These are phyloP conservation scores for Mesochorus sp. DNA, from an alignment of 2,888 invertebrate genomes.

Conservation along the genomic window DNA sequence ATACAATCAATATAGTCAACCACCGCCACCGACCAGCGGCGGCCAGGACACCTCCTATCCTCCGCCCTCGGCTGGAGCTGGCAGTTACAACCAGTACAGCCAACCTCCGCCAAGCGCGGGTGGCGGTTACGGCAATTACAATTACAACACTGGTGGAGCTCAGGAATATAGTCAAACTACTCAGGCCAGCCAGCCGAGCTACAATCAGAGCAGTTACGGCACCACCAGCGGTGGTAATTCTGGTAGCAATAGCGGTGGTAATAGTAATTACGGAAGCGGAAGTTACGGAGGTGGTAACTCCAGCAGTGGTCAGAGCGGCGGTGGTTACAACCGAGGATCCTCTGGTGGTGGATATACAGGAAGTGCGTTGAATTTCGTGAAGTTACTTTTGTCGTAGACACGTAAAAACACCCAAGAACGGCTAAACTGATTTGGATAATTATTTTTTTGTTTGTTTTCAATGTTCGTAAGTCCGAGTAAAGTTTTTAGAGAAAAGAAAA, in stretches of 20 bases:
- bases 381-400: no score
- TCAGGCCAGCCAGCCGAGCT: constrained; percentile 73
- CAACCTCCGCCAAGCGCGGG: constrained; percentile 77
- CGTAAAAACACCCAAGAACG: no score
- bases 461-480: no score
- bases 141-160: constrained; percentile 71
- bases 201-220: constrained; percentile 74
- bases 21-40: constrained; percentile 72
- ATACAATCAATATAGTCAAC: constrained; percentile 79
- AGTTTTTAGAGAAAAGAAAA: no score
- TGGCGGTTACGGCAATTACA: constrained; percentile 74
- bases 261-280: constrained; percentile 83
- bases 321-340: constrained; percentile 81
- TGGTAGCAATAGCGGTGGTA: constrained; percentile 79
- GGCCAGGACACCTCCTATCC: constrained; percentile 80
- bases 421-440: no score
- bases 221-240: constrained; percentile 78
- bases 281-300: constrained; percentile 80
- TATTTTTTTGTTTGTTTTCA: no score
- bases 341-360: constrained; percentile 72
- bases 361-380: constrained; percentile 62
- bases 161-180: constrained; percentile 74
- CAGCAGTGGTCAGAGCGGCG: constrained; percentile 72
- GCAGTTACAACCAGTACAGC: constrained; percentile 78
- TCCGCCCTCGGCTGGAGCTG: constrained; percentile 74